Evolutionary conservation across 2,113 vertebrate species (phyloP), one percentile per base, ranked within the genome.

Genomic region (Rhabdomys dilectus): DNA sequence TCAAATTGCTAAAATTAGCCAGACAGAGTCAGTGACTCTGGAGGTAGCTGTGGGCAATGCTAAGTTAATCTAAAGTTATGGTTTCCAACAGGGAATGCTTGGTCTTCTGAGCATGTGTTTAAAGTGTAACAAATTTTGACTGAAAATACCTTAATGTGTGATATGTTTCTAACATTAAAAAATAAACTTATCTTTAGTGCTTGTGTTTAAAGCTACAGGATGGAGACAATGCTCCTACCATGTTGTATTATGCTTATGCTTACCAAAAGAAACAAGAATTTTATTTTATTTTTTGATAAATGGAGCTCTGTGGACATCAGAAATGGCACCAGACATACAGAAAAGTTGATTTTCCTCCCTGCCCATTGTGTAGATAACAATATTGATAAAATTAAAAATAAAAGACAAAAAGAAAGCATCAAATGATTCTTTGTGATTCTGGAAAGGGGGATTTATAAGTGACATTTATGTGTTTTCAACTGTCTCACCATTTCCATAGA

Each of bases 131-230:
- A 89, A 91, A 96, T 94, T 95, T 92, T 96, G 66, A 85, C 36
- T 84, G 82, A 87, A 93, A 92, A 95, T 91, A 80, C 39, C 81
- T 81, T 92, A 96, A 81, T 34, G 48, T 60, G 58, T 80, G 42
- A 89, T 53, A 93, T 88, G 8, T 91, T 68, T 91, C 87, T 93
- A 88, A 91, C 12, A 60, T 87, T 60, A 75, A 75, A 56, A 91
- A 89, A 87, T 58, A 93, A 97, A 94, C 62, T 95, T 51, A 94
- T n/a, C 73, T 45, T 29, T 92, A 76, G 21, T 91, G 51, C 19
- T 77, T 66, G 26, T n/a, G 72, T 82, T 76, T 86, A 31, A 58
- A 81, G 13, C 29, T 95, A 26, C 82, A 94, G 16, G 15, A 86
- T 9, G 2, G 11, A 17, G 36, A 93, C 73, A 56, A 39, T 88